Evolutionary conservation across 2,888 invertebrate species (phyloP).

Genomic region (Drosophila kambysellisi): DNA sequence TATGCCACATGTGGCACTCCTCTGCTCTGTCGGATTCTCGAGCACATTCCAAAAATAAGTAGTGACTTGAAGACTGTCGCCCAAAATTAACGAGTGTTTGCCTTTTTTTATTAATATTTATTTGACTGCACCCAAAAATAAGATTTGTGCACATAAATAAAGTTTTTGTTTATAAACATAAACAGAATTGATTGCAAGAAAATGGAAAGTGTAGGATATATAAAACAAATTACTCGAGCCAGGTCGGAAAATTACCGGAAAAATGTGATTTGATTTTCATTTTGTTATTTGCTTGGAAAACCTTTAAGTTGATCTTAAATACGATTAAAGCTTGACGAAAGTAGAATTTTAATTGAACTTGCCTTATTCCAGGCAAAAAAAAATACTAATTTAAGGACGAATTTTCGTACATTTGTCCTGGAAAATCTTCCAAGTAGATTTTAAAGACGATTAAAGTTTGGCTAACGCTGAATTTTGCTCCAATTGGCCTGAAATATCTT

Average conservation of each 20-base stretch:
- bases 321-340: background rate
- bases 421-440: background rate
- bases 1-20: slow-evolving; percentile 52
- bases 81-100: slow-evolving; percentile 45
- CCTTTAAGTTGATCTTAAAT: background rate
- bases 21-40: slow-evolving; percentile 7
- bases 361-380: background rate
- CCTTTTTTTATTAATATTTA: slow-evolving; percentile 68
- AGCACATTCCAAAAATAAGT: slow-evolving; percentile 46
- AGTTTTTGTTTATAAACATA: slow-evolving; percentile 67
- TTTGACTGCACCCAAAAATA: slow-evolving; percentile 57
- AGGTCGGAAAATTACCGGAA: background rate
- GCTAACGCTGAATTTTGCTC: background rate
- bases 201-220: background rate
- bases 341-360: background rate
- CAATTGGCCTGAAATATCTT: background rate
- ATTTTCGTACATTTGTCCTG: background rate
- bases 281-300: background rate
- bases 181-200: slow-evolving; percentile 14
- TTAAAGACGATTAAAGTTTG: background rate
- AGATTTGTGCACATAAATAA: slow-evolving; percentile 63
- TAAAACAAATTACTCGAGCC: background rate
- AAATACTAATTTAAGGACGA: background rate
- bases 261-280: background rate
- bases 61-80: slow-evolving; percentile 32